Evolutionary conservation across 2,888 invertebrate species (phyloP), one percentile per base, ranked within the genome.

Genomic region (Phyllotreta striolata): DNA sequence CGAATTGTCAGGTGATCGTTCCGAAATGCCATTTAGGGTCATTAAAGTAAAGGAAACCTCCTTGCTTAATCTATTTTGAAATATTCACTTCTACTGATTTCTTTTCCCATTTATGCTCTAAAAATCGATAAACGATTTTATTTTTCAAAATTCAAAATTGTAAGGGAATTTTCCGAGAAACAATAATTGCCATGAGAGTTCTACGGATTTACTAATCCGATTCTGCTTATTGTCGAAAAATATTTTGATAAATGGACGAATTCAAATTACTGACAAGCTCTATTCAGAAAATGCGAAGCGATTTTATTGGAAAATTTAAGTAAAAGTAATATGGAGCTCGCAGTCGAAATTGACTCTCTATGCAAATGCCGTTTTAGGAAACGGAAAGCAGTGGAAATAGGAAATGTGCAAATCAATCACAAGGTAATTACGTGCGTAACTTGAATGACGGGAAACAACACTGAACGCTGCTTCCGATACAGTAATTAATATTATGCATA

Each of bases 341-440:
- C 8, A 52, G 52, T 63, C 14, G 37, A 56, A 62, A 52, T 52
- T 52, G 38, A 52, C 52, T 52, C 39, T 64, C 66, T 71, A 70
- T 69, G 69, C 68, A 67, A 70, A 68, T 71, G 59, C 65, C 64
- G 70, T 66, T 71, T 66, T 67, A 69, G 70, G 67, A 70, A 71
- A 66, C 69, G 70, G 68, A 66, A 73, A 65, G 66, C 69, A 67
- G 66, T 72, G 70, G 69, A 72, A 73, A 72, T 72, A 71, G 74
- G 73, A 73, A 73, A 72, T 70, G 71, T 69, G 69, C 72, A 69
- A 74, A 74, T 74, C 73, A 73, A 73, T 73, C 71, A 70, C 73
- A 65, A 70, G 68, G 72, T 74, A 74, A 73, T 73, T 73, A 73
- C 71, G 70, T 68, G 71, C 70, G 68, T 69, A 70, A 71, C 66